Conservation (phyloP, 2,113 vertebrate species). For the Pterophyllum scalare region DNA sequence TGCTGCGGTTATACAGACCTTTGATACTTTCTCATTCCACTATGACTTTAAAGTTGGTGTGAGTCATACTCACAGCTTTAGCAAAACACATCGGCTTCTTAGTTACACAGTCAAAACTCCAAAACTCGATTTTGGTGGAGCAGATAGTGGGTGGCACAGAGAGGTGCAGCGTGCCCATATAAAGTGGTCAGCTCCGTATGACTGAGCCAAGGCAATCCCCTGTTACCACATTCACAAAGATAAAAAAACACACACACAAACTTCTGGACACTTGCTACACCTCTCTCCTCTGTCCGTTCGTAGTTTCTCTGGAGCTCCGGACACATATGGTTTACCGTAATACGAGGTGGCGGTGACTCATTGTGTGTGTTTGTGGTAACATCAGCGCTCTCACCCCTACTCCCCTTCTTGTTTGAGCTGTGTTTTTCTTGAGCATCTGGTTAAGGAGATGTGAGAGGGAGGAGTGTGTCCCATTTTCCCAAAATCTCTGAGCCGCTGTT, state of each 20-base stretch:
- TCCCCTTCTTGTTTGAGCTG: slow-evolving; percentile 21
- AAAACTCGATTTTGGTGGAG: not conserved
- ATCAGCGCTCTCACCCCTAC: not conserved
- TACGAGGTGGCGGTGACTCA: slow-evolving; percentile 56
- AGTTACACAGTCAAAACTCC: not conserved
- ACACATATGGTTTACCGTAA: slow-evolving; percentile 56
- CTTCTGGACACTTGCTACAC: slow-evolving; percentile 10
- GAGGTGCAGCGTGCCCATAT: slow-evolving; percentile 37
- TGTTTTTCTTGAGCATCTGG: slow-evolving; percentile 47
- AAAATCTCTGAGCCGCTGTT: slow-evolving; percentile 41
- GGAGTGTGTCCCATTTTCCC: slow-evolving; percentile 49
- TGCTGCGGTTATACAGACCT: not conserved
- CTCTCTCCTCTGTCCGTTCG: not conserved
- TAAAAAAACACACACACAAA: not conserved
- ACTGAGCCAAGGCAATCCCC: slow-evolving; percentile 41
- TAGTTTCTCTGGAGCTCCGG: slow-evolving; percentile 21
- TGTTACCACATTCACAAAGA: slow-evolving; percentile 8
- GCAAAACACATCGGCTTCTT: slow-evolving; percentile 15
- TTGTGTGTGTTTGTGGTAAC: slow-evolving; percentile 9
- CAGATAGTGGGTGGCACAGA: slow-evolving; percentile 4
- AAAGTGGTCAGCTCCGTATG: slow-evolving; percentile 32
- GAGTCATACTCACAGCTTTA: slow-evolving; percentile 7
- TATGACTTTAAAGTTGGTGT: not conserved
- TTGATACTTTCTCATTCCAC: not conserved
- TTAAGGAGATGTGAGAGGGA: slow-evolving; percentile 49